Evolutionary conservation across 1,140 invertebrate genomes (phyloP).

Genomic region (Dolichoris vasculosae): DNA sequence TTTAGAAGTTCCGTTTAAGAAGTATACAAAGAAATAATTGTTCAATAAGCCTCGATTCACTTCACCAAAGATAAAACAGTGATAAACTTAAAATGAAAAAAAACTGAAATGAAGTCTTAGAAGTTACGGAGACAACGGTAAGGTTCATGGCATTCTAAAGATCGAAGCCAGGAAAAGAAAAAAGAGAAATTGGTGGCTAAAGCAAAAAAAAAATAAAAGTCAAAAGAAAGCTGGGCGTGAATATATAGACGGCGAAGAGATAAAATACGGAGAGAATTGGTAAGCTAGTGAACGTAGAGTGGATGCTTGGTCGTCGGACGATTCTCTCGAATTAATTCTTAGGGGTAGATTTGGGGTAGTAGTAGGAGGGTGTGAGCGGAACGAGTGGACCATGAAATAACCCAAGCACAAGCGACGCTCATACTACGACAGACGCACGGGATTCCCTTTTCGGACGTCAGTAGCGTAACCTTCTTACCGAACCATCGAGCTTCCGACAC

Average conservation of each 20-base stretch:
- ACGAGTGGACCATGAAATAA: slow-evolving; percentile 75
- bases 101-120: too few relatives aligned
- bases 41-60: too few relatives aligned
- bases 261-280: background rate
- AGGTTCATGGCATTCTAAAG: too few relatives aligned
- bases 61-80: too few relatives aligned
- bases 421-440: slow-evolving; percentile 53
- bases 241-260: background rate
- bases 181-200: too few relatives aligned
- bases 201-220: too few relatives aligned
- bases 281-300: background rate
- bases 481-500: slow-evolving; percentile 39
- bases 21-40: too few relatives aligned
- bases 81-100: too few relatives aligned
- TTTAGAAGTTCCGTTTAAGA: too few relatives aligned
- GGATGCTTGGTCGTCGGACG: slow-evolving; percentile 61
- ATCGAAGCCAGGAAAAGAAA: too few relatives aligned
- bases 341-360: slow-evolving; percentile 69
- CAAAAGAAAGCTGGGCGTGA: background rate
- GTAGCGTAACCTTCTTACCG: background rate
- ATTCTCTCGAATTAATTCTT: slow-evolving; percentile 76
- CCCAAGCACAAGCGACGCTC: slow-evolving; percentile 67
- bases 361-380: slow-evolving; percentile 63
- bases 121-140: too few relatives aligned
- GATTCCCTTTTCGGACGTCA: background rate